Evolutionary conservation across 2,113 vertebrate species (phyloP).

Genomic region (Varanus salvator): DNA sequence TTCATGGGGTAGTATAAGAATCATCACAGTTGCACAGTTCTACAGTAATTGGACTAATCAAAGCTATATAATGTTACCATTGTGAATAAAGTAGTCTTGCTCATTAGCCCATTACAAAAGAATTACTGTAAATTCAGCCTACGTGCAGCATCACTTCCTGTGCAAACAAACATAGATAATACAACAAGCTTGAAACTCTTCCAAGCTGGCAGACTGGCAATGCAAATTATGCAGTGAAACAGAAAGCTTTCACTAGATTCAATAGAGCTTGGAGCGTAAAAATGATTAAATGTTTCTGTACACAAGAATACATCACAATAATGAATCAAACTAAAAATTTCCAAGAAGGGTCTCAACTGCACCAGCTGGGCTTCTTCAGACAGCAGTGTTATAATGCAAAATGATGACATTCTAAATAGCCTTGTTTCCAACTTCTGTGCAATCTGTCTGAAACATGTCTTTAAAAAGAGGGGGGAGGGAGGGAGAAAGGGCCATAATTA

Average conservation of each 20-base stretch:
- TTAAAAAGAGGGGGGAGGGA: neutral
- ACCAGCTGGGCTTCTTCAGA: constrained; percentile 74
- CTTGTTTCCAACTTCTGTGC: constrained; percentile 49
- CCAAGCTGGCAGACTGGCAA: constrained; percentile 71
- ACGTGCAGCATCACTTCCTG: constrained; percentile 64
- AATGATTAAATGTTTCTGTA: constrained; percentile 77
- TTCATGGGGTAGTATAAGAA: constrained; percentile 23
- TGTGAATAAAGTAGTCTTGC: constrained; percentile 41
- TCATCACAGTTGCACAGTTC: constrained; percentile 39
- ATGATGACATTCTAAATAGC: constrained; percentile 68
- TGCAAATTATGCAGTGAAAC: constrained; percentile 75
- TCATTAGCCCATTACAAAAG: constrained; percentile 68
- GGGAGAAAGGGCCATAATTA: neutral
- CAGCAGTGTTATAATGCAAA: constrained; percentile 58
- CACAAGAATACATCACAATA: constrained; percentile 77
- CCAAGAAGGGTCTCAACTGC: constrained; percentile 71
- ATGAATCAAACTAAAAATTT: constrained; percentile 78
- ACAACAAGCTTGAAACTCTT: constrained; percentile 67
- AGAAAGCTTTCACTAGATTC: constrained; percentile 72
- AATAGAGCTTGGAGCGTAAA: constrained; percentile 65
- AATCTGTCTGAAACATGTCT: constrained; percentile 47
- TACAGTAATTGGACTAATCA: constrained; percentile 59
- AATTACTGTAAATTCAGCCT: constrained; percentile 68
- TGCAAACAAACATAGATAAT: constrained; percentile 70
- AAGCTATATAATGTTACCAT: constrained; percentile 55